These are phyloP conservation scores for Drepana arcuata DNA, from an alignment of 1,140 invertebrate species.

Conservation along the genomic window DNA sequence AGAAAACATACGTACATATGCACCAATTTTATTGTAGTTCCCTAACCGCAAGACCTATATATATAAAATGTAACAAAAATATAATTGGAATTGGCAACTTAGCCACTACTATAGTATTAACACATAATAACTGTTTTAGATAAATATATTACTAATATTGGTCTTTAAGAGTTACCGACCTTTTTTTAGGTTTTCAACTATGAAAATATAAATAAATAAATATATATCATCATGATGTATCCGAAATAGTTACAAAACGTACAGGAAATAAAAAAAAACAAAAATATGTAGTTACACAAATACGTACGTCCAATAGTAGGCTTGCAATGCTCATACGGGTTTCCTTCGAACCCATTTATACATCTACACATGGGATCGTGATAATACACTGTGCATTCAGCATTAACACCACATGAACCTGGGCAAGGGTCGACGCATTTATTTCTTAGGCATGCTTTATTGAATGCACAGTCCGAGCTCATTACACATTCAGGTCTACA, in stretches of 20 bases:
- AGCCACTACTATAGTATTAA: no score
- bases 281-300: constrained; percentile 6
- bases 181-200: constrained; percentile 3
- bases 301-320: constrained; percentile 57
- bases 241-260: constrained; percentile 4
- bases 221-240: neutral
- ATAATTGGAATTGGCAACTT: no score
- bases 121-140: neutral
- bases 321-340: constrained; percentile 86
- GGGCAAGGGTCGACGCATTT: constrained; percentile 86
- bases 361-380: constrained; percentile 86
- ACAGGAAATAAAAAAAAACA: no score
- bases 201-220: no score
- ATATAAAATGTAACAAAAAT: no score
- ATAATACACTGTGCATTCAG: constrained; percentile 81
- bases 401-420: constrained; percentile 86
- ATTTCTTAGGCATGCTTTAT: constrained; percentile 83
- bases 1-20: neutral
- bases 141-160: constrained; percentile 10
- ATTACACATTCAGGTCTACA: constrained; percentile 85
- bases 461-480: constrained; percentile 83
- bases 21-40: no score
- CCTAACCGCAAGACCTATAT: no score
- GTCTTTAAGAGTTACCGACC: constrained; percentile 3
- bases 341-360: constrained; percentile 80